phyloP scores from a whole-genome alignment of 2,113 vertebrate genomes.

The Pomatorhinus ruficollis region DNA sequence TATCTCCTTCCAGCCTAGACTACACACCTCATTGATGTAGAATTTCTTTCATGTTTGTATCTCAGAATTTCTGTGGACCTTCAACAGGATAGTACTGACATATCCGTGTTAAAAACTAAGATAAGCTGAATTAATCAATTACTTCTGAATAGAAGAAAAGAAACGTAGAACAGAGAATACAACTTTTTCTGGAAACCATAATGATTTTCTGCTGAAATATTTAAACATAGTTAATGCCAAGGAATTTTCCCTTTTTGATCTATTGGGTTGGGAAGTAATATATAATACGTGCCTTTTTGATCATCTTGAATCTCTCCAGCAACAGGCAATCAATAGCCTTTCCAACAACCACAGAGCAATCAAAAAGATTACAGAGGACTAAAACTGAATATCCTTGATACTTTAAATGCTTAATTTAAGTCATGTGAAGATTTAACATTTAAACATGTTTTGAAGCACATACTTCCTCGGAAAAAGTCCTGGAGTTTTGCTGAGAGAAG shows the following conservation, averaged over 20 bases:
- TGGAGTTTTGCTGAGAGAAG: not conserved
- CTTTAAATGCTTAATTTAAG: not conserved
- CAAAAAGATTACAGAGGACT: not conserved
- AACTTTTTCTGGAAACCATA: not conserved
- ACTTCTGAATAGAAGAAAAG: not conserved
- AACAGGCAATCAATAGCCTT: not conserved
- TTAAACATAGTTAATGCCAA: not conserved
- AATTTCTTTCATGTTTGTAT: not conserved
- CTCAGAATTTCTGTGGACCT: not conserved
- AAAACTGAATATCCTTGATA: not conserved
- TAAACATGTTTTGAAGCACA: constrained; percentile 5
- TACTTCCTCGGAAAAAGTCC: not conserved
- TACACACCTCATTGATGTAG: not conserved
- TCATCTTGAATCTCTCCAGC: not conserved
- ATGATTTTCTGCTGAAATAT: not conserved
- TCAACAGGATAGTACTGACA: not conserved
- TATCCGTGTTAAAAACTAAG: not conserved
- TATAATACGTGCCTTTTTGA: not conserved
- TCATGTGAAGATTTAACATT: not conserved
- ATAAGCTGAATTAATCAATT: not conserved
- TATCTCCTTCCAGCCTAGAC: not conserved
- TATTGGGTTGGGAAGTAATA: not conserved
- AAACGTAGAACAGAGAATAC: not conserved
- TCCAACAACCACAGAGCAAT: constrained; percentile 15
- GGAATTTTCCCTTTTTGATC: not conserved